Conservation (phyloP, 2,113 vertebrate genomes). For the Brachyhypopomus occidentalis region DNA sequence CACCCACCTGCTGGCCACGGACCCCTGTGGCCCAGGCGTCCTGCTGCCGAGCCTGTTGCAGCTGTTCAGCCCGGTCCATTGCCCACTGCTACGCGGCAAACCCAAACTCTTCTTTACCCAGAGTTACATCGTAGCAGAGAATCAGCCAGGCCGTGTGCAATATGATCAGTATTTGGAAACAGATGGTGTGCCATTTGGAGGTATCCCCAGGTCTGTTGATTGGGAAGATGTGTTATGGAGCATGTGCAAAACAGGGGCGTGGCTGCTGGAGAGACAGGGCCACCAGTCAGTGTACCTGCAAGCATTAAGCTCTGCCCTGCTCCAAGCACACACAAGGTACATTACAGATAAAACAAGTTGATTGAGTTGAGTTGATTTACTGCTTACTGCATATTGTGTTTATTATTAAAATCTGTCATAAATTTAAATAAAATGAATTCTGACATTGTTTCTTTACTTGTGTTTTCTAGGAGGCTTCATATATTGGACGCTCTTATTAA, state of each 20-base stretch:
- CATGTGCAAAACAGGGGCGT: conserved; percentile 67
- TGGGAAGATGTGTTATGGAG: conserved; percentile 78
- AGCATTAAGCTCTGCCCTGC: conserved; percentile 67
- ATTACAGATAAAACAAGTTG: too few species aligned
- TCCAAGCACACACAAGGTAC: conserved; percentile 67
- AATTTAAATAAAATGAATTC: too few species aligned
- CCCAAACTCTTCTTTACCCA: conserved; percentile 84
- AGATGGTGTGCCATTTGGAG: conserved; percentile 52
- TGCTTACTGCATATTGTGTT: too few species aligned
- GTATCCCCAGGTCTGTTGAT: neutral
- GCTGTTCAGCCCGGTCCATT: conserved; percentile 72
- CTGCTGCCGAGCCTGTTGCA: conserved; percentile 69
- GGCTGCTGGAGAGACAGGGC: conserved; percentile 58
- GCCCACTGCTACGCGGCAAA: conserved; percentile 75
- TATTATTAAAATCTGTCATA: too few species aligned
- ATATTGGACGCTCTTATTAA: conserved; percentile 74
- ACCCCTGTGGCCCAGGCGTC: conserved; percentile 59
- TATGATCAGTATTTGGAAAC: conserved; percentile 60
- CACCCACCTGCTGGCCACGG: conserved; percentile 69
- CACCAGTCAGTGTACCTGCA: conserved; percentile 68
- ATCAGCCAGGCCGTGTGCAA: neutral
- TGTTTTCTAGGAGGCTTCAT: conserved; percentile 65
- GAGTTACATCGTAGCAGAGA: conserved; percentile 65
- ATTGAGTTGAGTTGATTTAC: neutral
- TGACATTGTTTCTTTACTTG: neutral